Conservation (phyloP, 1,140 invertebrate species). For the Atta cephalotes region DNA sequence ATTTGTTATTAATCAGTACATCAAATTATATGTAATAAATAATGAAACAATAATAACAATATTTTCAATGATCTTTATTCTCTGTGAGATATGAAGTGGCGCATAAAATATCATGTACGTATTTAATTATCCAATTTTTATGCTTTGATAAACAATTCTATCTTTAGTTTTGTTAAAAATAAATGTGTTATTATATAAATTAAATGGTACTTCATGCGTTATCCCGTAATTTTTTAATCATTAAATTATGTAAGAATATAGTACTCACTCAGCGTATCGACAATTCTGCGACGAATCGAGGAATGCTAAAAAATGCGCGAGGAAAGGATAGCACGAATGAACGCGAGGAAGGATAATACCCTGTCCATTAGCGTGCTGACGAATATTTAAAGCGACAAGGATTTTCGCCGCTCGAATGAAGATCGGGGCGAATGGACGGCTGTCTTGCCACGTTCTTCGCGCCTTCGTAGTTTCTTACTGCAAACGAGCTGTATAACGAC, state of each 20-base stretch:
- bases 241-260: not conserved
- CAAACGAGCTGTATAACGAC: conserved; percentile 56
- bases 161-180: no score
- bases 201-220: no score
- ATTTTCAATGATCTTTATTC: no score
- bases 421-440: conserved; percentile 68
- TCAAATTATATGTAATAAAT: not conserved
- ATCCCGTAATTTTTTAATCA: not conserved
- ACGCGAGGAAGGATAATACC: conserved; percentile 65
- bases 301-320: conserved; percentile 28
- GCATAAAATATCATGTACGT: no score
- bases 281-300: not conserved
- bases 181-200: no score
- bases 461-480: conserved; percentile 21
- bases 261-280: not conserved
- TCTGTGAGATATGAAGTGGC: no score
- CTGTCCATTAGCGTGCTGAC: conserved; percentile 71
- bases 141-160: no score
- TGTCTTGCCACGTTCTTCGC: conserved; percentile 69
- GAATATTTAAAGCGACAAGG: conserved; percentile 73
- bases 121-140: no score
- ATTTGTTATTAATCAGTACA: not conserved
- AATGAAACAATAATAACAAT: not conserved
- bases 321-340: conserved; percentile 56
- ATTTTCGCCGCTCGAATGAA: conserved; percentile 69